phyloP scores from a whole-genome alignment of 2,797 vertebrate species.

The Coregonus suidteri region DNA sequence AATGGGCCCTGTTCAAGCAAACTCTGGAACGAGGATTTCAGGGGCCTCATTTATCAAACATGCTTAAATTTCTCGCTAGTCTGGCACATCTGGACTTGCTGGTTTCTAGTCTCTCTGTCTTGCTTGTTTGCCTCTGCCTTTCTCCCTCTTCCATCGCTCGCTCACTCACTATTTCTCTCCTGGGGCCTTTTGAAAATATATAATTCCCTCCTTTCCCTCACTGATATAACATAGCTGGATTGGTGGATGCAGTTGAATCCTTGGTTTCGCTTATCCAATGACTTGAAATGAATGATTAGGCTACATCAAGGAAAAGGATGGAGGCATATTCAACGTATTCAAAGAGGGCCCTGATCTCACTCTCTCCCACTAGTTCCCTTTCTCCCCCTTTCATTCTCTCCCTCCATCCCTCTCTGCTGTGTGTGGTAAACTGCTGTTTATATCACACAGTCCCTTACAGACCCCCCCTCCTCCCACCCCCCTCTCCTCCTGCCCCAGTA shows the following conservation, averaged over 20 bases:
- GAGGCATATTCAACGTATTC: neutral
- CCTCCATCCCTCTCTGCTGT: constrained; percentile 1
- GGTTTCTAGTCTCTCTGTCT: neutral
- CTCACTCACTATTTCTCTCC: no score
- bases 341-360: neutral
- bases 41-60: no score
- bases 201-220: no score
- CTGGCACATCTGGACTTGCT: neutral
- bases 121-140: neutral
- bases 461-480: constrained; percentile 36
- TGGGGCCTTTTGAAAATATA: no score
- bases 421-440: constrained; percentile 17
- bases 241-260: no score
- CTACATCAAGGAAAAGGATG: neutral
- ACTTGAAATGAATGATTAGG: no score
- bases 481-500: constrained; percentile 17
- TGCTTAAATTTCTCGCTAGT: neutral
- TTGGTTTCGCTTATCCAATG: no score
- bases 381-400: neutral
- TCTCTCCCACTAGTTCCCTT: no score
- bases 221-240: no score
- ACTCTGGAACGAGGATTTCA: no score
- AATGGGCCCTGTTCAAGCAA: no score
- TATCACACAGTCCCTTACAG: constrained; percentile 25
- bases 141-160: no score